Conservation (phyloP, 2,888 invertebrate genomes). For the Oxyteleia sp. region DNA sequence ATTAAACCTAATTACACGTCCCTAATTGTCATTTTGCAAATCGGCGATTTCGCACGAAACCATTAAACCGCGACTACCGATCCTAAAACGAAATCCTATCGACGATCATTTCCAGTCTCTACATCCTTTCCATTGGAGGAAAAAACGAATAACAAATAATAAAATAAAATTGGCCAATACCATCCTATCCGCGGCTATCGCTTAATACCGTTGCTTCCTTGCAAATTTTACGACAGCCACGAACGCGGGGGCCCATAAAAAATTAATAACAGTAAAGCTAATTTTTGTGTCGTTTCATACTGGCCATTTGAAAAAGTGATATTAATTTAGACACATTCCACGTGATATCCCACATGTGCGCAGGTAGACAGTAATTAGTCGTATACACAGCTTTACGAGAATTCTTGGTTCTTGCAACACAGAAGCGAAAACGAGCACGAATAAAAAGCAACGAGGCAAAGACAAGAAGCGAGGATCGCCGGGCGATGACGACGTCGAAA, state of each 20-base stretch:
- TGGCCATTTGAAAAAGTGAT: constrained; percentile 50
- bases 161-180: constrained; percentile 37
- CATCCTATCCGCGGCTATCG: constrained; percentile 14
- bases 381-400: constrained; percentile 62
- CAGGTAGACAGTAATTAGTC: constrained; percentile 57
- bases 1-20: constrained; percentile 17
- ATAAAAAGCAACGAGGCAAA: constrained; percentile 12
- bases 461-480: constrained; percentile 6
- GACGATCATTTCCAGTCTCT: constrained; percentile 29
- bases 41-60: constrained; percentile 27
- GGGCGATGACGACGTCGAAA: constrained; percentile 9
- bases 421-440: constrained; percentile 24
- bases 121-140: constrained; percentile 9
- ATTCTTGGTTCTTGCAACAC: constrained; percentile 48
- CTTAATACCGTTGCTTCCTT: constrained; percentile 6
- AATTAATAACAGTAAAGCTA: constrained; percentile 58
- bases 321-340: constrained; percentile 62
- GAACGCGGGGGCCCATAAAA: constrained; percentile 38
- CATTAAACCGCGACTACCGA: constrained; percentile 3
- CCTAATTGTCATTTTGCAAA: constrained; percentile 37
- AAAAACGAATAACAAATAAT: constrained; percentile 6
- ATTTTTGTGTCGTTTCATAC: constrained; percentile 29
- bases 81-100: constrained; percentile 25
- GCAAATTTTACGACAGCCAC: constrained; percentile 49
- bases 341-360: constrained; percentile 36